A percentile compares a stretch with the other conserved stretches of the same genome.
Evolutionary conservation across 2,888 invertebrate species (phyloP).

Genomic region (Phrixothrix hirtus): DNA sequence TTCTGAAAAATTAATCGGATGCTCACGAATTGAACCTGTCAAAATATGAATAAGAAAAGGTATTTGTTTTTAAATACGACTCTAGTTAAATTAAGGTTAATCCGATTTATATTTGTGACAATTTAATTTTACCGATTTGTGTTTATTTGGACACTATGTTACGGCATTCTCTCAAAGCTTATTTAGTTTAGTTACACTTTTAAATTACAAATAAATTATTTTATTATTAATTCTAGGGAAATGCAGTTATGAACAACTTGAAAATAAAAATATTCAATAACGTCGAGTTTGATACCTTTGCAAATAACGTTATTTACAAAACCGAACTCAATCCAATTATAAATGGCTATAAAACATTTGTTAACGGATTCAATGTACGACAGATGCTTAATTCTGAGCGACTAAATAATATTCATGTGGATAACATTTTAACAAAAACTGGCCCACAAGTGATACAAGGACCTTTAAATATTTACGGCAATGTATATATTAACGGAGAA

Average conservation of each 20-base stretch:
- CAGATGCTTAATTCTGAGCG: conserved; percentile 42
- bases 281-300: conserved; percentile 49
- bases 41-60: no score
- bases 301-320: conserved; percentile 54
- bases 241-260: conserved; percentile 43
- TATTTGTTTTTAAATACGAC: no score
- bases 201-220: neutral
- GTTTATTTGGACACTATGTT: no score
- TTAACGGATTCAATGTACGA: conserved; percentile 53
- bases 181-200: conserved; percentile 21
- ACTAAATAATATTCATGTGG: conserved; percentile 51
- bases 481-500: conserved; percentile 47
- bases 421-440: conserved; percentile 53
- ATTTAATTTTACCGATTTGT: no score
- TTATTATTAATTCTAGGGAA: conserved; percentile 35
- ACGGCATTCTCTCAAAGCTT: no score
- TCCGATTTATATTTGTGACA: no score
- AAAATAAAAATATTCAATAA: conserved; percentile 50
- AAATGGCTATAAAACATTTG: conserved; percentile 48
- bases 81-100: no score
- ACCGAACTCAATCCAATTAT: conserved; percentile 47
- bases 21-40: no score
- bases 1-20: no score
- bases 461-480: conserved; percentile 46
- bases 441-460: conserved; percentile 48